These are phyloP conservation scores for Percina caprodes DNA, from an alignment of 2,113 vertebrate genomes.

Conservation along the genomic window DNA sequence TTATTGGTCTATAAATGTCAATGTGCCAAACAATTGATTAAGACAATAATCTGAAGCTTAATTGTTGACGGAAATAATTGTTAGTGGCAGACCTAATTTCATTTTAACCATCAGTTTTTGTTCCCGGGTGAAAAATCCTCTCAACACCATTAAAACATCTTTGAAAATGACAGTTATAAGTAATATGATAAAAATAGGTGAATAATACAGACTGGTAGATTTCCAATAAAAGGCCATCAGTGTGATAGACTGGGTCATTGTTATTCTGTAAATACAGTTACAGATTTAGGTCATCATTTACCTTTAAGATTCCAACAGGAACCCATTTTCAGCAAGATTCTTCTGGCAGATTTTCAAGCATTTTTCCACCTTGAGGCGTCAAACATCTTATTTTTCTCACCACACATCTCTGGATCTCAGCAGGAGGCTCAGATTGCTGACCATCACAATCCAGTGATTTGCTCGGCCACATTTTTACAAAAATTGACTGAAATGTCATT, in stretches of 20 bases:
- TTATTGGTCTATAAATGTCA: not conserved
- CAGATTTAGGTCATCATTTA: slow-evolving; percentile 51
- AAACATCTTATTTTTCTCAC: slow-evolving; percentile 49
- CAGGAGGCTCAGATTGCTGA: slow-evolving; percentile 67
- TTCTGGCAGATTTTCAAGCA: slow-evolving; percentile 30
- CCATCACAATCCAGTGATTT: slow-evolving; percentile 68
- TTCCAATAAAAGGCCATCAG: slow-evolving; percentile 40
- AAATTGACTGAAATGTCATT: slow-evolving; percentile 64
- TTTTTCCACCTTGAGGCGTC: slow-evolving; percentile 35
- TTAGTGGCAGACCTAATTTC: not conserved
- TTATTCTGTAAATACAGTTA: slow-evolving; percentile 32
- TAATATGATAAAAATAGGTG: not conserved
- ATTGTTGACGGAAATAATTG: slow-evolving; percentile 17
- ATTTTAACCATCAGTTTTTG: not conserved
- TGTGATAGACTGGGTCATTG: slow-evolving; percentile 39
- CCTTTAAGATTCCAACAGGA: slow-evolving; percentile 45
- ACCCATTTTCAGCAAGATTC: slow-evolving; percentile 64
- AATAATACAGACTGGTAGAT: slow-evolving; percentile 5
- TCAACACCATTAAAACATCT: not conserved
- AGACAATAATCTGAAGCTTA: slow-evolving; percentile 2
- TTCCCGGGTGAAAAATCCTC: not conserved
- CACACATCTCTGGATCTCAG: slow-evolving; percentile 62
- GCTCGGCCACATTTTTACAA: slow-evolving; percentile 58
- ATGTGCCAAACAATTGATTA: slow-evolving; percentile 7
- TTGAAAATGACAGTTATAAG: slow-evolving; percentile 1